Conservation (phyloP, 2,797 vertebrate species). For the Nothura maculosa region DNA sequence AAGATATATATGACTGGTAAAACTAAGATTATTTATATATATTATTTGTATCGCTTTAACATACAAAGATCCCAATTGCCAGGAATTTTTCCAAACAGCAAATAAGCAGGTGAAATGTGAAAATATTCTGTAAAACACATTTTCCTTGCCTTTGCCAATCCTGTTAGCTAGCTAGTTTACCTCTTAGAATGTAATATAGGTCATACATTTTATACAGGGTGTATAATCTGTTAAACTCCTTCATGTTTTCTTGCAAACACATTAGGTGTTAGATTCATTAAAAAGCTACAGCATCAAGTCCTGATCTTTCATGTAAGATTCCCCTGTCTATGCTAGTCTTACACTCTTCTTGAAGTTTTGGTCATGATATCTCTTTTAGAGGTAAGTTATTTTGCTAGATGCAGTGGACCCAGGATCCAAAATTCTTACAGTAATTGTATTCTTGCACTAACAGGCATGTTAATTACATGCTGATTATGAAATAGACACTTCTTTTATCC, state of each 20-base stretch:
- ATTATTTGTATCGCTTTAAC: neutral
- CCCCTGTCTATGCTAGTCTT: neutral
- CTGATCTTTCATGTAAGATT: neutral
- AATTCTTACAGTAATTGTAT: neutral
- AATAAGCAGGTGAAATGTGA: neutral
- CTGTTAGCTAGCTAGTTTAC: neutral
- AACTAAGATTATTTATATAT: neutral
- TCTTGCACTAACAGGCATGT: neutral
- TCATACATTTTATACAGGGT: neutral
- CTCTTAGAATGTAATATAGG: neutral
- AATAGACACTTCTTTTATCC: conserved; percentile 34
- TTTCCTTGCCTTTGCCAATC: conserved; percentile 2
- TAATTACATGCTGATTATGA: conserved; percentile 27
- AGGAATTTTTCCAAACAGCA: neutral
- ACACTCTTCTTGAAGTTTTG: neutral
- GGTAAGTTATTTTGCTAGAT: neutral
- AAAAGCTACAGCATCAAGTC: neutral
- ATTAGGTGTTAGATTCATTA: neutral
- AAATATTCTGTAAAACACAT: conserved; percentile 5
- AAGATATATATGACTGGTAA: neutral
- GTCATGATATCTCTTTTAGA: neutral
- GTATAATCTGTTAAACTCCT: neutral
- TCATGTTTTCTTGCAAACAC: neutral
- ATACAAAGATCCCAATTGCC: neutral
- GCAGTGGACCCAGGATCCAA: neutral